phyloP scores from a whole-genome alignment of 2,888 invertebrate genomes.

The Lasioglossum calceatum region DNA sequence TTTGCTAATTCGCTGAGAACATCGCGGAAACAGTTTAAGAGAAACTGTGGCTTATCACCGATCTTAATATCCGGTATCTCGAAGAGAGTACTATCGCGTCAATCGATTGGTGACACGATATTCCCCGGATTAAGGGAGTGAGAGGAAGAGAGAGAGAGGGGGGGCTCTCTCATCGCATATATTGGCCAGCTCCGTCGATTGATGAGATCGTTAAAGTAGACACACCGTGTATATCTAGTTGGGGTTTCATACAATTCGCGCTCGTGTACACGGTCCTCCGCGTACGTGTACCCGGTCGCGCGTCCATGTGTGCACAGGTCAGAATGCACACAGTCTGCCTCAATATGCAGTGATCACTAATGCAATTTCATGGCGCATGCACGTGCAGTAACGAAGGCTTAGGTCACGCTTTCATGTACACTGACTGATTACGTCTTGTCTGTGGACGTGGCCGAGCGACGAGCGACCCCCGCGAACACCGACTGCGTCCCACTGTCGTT shows the following conservation, averaged over 20 bases:
- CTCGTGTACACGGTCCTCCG: constrained; percentile 46
- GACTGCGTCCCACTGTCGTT: constrained; percentile 37
- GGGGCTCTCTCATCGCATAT: constrained; percentile 10
- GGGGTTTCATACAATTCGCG: constrained; percentile 63
- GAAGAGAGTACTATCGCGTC: background rate
- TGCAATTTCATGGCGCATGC: constrained; percentile 71
- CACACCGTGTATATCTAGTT: constrained; percentile 64
- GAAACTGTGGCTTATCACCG: background rate
- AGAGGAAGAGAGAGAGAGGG: background rate
- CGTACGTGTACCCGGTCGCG: constrained; percentile 34
- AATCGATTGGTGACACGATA: background rate
- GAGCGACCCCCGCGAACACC: constrained; percentile 20
- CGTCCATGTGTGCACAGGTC: constrained; percentile 56
- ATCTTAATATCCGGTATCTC: background rate
- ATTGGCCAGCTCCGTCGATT: constrained; percentile 55
- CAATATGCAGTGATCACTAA: constrained; percentile 71
- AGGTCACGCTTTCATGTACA: constrained; percentile 70
- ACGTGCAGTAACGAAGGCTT: constrained; percentile 73
- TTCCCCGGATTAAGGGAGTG: background rate
- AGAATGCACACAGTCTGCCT: constrained; percentile 63
- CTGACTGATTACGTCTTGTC: constrained; percentile 71
- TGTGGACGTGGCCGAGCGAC: constrained; percentile 34
- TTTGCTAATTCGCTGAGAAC: background rate
- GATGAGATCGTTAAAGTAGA: constrained; percentile 64
- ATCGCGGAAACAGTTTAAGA: background rate